Base-by-base conservation (phyloP, 2,888 invertebrate genomes). In the Erebia aethiops region DNA sequence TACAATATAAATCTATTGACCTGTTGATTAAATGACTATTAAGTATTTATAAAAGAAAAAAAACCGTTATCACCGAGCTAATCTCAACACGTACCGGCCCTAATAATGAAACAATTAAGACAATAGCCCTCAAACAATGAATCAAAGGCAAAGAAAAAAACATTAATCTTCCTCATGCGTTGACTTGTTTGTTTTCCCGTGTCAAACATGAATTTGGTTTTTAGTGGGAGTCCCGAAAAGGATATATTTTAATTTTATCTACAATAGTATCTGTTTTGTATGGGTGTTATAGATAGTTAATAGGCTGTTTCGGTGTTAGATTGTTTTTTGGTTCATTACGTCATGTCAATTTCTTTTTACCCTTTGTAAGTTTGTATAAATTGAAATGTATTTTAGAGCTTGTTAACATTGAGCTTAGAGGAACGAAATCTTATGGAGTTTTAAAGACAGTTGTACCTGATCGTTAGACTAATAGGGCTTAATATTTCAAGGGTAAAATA, bases 81-180 rank as follows among this genome's bases (percentile, higher is more conserved):
- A 67, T 67, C 67, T 67, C n/a, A 67, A 49, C 52, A 57, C 58
- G 67, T 67, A 67, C 14, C 78, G 79, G 72, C 77, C 76, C 80
- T 79, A 78, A 82, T 87, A 90, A 88, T 84, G 87, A 88, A 88
- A 89, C 85, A 88, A 91, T 91, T 90, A 91, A 87, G 85, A 84
- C 85, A 83, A 84, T 85, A 82, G 75, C 71, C 73, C 76, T 77
- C 74, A 69, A 77, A 83, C 82, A 82, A 82, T 79, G 75, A 78
- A 77, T 71, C 70, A 75, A 75, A 79, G 78, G 76, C 75, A 73
- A 74, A 75, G 77, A 79, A 75, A 70, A 35, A 57, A 71, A 71
- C 81, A 87, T 90, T 89, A 86, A 89, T 91, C 91, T 91, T 89
- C 82, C 77, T 91, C 87, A 86, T 77, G 72, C 74, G 81, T 82